Evolutionary conservation across 1,140 invertebrate species (phyloP), one percentile per base, ranked within the genome.

Genomic region (Zophobas atratus): DNA sequence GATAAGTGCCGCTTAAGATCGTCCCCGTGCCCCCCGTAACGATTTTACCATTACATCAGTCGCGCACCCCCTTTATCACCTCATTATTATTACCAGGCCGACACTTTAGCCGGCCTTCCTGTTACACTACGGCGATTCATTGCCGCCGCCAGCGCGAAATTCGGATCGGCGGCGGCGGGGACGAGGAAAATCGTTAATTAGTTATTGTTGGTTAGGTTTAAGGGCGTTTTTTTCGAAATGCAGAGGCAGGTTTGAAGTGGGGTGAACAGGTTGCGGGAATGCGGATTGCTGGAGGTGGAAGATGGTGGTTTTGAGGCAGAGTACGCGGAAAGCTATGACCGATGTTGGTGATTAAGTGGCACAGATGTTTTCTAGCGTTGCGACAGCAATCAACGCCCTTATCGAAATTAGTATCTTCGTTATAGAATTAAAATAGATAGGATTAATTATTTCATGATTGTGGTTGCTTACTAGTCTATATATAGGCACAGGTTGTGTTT

Each of bases 1-100:
- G 80, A 81, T 81, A 81, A 81, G 78, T 81, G 80, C 78, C 78
- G 78, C 73, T 81, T 79, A 81, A 81, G 80, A 79, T 81, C 80
- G 75, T 76, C 70, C 53, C 72, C 60, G 56, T 60, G 53, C 49
- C 73, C 76, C 73, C 55, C 71, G 53, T 77, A 77, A 80, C 78
- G 73, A 77, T 79, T 80, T 79, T 80, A 79, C 76, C 78, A 79
- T 81, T 81, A 79, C 73, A 81, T 77, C 77, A 76, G 76, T 75
- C 74, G 51, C 53, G 70, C 39, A 51, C 57, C 67, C 77, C 73
- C 73, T 71, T 80, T 77, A 77, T 77, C 75, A 79, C 78, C 75
- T 79, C 75, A 77, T 80, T 80, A 80, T 80, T 80, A 77, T 75
- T 77, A 77, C 78, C 76, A 60, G 63, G 51, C 55, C 51, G 77